These are phyloP conservation scores for Gastrophryne carolinensis DNA, from an alignment of 2,797 vertebrate genomes.

Conservation along the genomic window DNA sequence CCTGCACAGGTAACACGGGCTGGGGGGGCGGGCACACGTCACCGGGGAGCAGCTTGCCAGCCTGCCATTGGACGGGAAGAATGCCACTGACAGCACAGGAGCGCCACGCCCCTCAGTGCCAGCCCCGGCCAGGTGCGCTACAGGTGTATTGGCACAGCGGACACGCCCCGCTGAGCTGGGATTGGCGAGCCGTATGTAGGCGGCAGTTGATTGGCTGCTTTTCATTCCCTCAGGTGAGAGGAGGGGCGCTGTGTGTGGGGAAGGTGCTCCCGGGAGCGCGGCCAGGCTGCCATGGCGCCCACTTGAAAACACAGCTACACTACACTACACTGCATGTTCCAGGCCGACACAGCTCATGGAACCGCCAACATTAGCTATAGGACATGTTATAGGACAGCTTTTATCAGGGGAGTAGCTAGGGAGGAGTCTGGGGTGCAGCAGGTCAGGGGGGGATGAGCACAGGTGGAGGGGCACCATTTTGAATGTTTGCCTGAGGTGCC, in stretches of 20 bases:
- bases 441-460: too few relatives aligned
- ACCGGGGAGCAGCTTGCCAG: slow-evolving; percentile 17
- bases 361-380: too few relatives aligned
- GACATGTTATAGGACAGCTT: too few relatives aligned
- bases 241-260: background rate
- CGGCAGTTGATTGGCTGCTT: background rate
- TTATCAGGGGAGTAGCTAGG: too few relatives aligned
- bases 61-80: background rate
- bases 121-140: background rate
- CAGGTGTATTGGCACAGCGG: background rate
- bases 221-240: background rate
- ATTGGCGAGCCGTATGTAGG: background rate
- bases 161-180: background rate
- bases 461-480: too few relatives aligned
- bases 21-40: slow-evolving; percentile 25
- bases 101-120: background rate
- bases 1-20: slow-evolving; percentile 35
- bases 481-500: too few relatives aligned
- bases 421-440: too few relatives aligned
- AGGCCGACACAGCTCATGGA: too few relatives aligned
- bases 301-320: too few relatives aligned
- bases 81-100: background rate
- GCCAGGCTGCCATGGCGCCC: too few relatives aligned
- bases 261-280: background rate
- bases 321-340: too few relatives aligned